Evolutionary conservation across 2,797 vertebrate genomes (phyloP).

Genomic region (Ataeniobius toweri): DNA sequence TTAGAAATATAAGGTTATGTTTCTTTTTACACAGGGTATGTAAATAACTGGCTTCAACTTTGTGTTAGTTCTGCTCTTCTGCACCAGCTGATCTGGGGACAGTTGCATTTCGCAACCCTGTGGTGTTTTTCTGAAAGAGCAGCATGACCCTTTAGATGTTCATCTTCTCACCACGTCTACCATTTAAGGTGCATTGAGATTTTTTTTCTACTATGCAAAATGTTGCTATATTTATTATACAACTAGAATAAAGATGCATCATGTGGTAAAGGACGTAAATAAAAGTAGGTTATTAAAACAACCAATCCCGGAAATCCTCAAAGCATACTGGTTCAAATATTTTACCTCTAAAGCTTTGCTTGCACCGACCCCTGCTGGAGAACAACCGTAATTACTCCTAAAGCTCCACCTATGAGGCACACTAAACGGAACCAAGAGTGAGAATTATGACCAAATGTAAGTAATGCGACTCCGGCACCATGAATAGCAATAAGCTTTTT

Average conservation of each 20-base stretch:
- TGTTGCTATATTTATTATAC: neutral
- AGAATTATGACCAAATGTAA: neutral
- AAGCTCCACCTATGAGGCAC: neutral
- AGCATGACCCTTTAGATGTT: neutral
- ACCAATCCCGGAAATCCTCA: too few relatives aligned
- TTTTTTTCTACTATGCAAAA: neutral
- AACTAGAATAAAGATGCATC: neutral
- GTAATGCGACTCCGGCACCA: conserved; percentile 41
- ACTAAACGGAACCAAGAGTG: neutral
- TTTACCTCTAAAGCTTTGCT: neutral
- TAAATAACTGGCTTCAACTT: neutral
- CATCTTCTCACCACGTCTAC: neutral
- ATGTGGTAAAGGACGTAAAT: neutral
- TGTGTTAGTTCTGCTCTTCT: neutral
- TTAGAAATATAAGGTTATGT: neutral
- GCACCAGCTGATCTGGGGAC: neutral
- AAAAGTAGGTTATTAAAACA: too few relatives aligned
- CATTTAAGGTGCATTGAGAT: neutral
- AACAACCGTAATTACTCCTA: neutral
- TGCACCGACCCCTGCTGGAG: conserved; percentile 17
- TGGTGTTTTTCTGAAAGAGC: neutral
- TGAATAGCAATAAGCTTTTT: conserved; percentile 87
- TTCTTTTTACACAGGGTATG: neutral
- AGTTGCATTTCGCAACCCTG: neutral
- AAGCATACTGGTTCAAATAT: too few relatives aligned